A percentile compares a stretch with the other conserved stretches of the same genome.
Conservation (phyloP, 2,797 vertebrate species). For the Alosa sapidissima region DNA sequence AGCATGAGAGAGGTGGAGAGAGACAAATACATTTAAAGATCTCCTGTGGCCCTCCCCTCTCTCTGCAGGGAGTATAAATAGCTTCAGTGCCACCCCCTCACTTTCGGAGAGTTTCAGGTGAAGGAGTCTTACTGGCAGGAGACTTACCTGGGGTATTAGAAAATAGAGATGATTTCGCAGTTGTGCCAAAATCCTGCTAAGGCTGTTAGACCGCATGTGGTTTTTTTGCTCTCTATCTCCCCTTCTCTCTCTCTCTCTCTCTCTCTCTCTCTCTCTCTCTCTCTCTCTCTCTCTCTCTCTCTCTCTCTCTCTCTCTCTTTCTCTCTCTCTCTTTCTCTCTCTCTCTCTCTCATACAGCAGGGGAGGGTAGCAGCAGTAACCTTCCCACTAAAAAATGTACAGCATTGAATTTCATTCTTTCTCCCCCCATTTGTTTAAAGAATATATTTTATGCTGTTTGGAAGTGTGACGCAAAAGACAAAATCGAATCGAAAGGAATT, state of each 20-base stretch:
- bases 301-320: background rate
- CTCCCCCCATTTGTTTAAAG: background rate
- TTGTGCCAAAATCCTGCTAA: constrained; percentile 11
- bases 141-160: constrained; percentile 2
- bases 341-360: background rate
- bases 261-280: background rate
- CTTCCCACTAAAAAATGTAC: constrained; percentile 14
- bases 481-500: background rate
- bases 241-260: background rate
- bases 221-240: background rate
- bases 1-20: background rate
- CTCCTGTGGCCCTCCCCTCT: background rate
- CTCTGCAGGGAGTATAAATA: background rate
- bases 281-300: background rate
- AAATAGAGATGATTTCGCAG: background rate
- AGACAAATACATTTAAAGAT: background rate
- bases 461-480: background rate
- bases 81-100: background rate
- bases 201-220: constrained; percentile 5
- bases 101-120: background rate
- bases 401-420: constrained; percentile 11
- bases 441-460: background rate
- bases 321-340: background rate
- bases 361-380: background rate
- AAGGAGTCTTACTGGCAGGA: background rate